phyloP scores from a whole-genome alignment of 2,888 invertebrate genomes.

The Brenthis hecate region DNA sequence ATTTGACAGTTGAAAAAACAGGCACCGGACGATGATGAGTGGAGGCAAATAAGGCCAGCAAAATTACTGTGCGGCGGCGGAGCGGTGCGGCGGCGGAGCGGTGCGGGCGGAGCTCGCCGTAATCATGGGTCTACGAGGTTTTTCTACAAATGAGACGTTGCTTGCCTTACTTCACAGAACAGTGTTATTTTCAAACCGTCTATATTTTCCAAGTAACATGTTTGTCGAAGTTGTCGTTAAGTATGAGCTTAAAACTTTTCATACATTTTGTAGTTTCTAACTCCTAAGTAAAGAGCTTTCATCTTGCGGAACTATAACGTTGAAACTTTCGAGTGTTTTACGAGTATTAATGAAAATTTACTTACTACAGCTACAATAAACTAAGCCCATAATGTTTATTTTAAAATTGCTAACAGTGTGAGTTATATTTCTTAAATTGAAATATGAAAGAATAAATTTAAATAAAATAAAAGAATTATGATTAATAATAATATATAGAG shows the following conservation, averaged over 20 bases:
- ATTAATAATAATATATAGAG: too few relatives aligned
- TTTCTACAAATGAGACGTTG: conserved; percentile 62
- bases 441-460: too few relatives aligned
- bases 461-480: background rate
- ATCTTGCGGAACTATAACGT: conserved; percentile 30
- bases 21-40: conserved; percentile 42
- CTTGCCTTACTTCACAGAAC: conserved; percentile 46
- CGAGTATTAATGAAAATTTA: conserved; percentile 27
- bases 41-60: conserved; percentile 47
- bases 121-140: conserved; percentile 55
- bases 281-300: conserved; percentile 25
- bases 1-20: conserved; percentile 48
- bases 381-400: background rate
- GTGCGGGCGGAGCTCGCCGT: conserved; percentile 44
- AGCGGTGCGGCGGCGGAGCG: conserved; percentile 31
- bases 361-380: conserved; percentile 12
- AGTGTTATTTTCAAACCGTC: conserved; percentile 42
- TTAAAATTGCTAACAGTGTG: too few relatives aligned
- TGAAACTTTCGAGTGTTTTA: conserved; percentile 33
- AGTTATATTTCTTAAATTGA: too few relatives aligned
- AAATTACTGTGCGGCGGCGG: conserved; percentile 50
- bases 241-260: conserved; percentile 16
- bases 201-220: conserved; percentile 25
- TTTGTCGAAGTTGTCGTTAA: conserved; percentile 9
- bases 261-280: conserved; percentile 29